Conservation (phyloP, 2,113 vertebrate genomes). For the Ibidorhyncha struthersii region DNA sequence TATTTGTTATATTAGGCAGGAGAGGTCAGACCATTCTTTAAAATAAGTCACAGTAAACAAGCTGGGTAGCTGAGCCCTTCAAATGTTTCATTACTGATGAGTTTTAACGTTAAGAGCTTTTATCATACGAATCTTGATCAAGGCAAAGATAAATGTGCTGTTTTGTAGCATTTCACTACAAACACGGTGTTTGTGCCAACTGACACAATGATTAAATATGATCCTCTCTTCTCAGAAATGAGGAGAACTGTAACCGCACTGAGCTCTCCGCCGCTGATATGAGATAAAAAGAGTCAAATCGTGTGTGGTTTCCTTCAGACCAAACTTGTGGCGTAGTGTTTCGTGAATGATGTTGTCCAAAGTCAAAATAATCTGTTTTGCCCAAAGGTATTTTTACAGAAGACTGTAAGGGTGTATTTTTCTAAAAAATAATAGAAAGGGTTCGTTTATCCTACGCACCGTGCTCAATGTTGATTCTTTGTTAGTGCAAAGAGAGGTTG, state of each 20-base stretch:
- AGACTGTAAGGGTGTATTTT: not conserved
- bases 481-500: not conserved
- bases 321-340: constrained; percentile 21
- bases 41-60: constrained; percentile 38
- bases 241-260: constrained; percentile 49
- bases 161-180: constrained; percentile 59
- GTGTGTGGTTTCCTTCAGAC: constrained; percentile 63
- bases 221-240: constrained; percentile 68
- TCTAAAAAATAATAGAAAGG: not conserved
- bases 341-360: constrained; percentile 41
- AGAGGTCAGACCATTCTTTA: constrained; percentile 1
- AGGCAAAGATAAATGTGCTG: constrained; percentile 34
- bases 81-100: not conserved
- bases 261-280: constrained; percentile 41
- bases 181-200: constrained; percentile 66
- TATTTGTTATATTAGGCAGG: constrained; percentile 7
- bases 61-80: constrained; percentile 17
- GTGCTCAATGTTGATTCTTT: fast-evolving
- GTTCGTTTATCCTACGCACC: not conserved
- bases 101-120: not conserved
- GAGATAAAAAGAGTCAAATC: constrained; percentile 48
- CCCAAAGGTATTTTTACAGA: not conserved
- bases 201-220: constrained; percentile 61
- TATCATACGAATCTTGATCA: constrained; percentile 30
- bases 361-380: constrained; percentile 35